Evolutionary conservation across 2,888 invertebrate species (phyloP).

Genomic region (Chesias legatella): DNA sequence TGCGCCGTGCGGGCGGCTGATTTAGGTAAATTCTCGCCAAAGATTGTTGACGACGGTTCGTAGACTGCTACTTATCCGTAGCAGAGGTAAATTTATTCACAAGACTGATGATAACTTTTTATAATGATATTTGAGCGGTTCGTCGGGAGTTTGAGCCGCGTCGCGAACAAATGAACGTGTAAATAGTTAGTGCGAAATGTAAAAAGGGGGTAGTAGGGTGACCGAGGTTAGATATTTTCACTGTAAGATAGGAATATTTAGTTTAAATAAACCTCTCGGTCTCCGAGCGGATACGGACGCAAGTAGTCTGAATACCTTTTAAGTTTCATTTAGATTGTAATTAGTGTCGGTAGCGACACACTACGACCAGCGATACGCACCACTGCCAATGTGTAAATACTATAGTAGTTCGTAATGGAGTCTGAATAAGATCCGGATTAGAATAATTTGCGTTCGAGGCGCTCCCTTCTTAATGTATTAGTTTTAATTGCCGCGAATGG

Average conservation of each 20-base stretch:
- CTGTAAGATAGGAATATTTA: constrained; percentile 46
- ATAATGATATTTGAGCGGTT: constrained; percentile 59
- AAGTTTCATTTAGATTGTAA: constrained; percentile 35
- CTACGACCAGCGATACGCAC: constrained; percentile 68
- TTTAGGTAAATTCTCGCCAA: constrained; percentile 59
- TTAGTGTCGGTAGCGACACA: constrained; percentile 32
- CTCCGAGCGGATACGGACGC: constrained; percentile 28
- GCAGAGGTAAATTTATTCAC: constrained; percentile 61
- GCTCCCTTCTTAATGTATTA: constrained; percentile 35
- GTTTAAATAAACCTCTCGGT: constrained; percentile 35
- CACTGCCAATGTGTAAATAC: constrained; percentile 76
- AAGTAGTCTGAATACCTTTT: constrained; percentile 56
- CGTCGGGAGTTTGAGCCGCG: constrained; percentile 38
- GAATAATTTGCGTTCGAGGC: constrained; percentile 44
- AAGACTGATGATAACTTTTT: constrained; percentile 76
- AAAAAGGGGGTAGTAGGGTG: constrained; percentile 34
- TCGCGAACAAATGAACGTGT: constrained; percentile 51
- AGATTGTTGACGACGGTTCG: constrained; percentile 53
- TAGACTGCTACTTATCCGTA: constrained; percentile 45
- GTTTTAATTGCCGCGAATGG: constrained; percentile 37
- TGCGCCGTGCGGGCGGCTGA: constrained; percentile 31
- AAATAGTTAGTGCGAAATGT: constrained; percentile 62
- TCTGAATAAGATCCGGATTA: constrained; percentile 38
- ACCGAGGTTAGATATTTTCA: constrained; percentile 26
- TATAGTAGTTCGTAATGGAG: constrained; percentile 34